Conservation (phyloP, 2,113 vertebrate genomes). For the Monopterus albus region DNA sequence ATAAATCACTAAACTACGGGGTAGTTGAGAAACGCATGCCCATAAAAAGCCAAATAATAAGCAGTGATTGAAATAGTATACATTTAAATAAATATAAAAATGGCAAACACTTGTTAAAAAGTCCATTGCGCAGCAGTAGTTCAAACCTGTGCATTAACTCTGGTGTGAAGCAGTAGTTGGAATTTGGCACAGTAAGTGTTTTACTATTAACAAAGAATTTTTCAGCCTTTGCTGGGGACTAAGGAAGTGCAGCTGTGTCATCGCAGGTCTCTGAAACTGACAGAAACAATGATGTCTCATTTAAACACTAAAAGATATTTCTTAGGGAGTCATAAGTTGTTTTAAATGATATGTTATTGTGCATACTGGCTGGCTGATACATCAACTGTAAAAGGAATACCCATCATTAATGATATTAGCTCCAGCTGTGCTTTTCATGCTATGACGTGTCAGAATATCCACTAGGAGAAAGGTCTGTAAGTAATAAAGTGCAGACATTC, state of each 20-base stretch:
- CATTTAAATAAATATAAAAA: too few species aligned
- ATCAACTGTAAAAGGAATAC: background rate
- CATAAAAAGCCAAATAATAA: background rate
- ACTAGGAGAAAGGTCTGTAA: background rate
- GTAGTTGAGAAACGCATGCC: background rate
- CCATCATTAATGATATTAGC: background rate
- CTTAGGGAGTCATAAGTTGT: too few species aligned
- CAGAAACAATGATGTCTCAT: background rate
- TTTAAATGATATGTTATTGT: background rate
- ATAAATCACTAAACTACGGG: background rate
- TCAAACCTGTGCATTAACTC: too few species aligned
- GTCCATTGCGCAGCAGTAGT: too few species aligned
- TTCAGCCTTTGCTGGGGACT: conserved; percentile 2
- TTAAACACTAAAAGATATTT: background rate
- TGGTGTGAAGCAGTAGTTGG: too few species aligned
- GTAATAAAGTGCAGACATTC: background rate
- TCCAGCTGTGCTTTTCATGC: background rate
- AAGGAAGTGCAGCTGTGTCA: background rate
- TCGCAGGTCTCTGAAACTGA: background rate
- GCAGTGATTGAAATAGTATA: too few species aligned
- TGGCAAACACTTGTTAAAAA: too few species aligned
- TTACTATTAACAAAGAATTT: background rate
- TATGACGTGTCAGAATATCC: background rate
- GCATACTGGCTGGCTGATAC: background rate
- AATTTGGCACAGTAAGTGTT: background rate